A percentile compares a stretch with the other conserved stretches of the same genome.
Evolutionary conservation across 2,888 invertebrate genomes (phyloP).

Genomic region (Cephus pulcher): DNA sequence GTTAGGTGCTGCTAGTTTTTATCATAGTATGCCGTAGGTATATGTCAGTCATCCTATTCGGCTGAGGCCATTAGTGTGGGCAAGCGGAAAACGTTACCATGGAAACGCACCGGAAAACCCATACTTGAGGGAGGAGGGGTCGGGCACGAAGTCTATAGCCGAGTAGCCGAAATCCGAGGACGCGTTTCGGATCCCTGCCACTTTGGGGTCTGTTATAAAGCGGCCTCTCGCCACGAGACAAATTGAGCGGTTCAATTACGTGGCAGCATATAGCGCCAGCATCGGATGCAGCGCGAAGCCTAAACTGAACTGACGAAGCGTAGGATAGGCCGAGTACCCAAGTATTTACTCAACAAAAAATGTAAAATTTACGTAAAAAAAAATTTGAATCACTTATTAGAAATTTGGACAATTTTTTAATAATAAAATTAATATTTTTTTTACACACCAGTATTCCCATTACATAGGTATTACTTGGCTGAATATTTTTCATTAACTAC

Average conservation of each 20-base stretch:
- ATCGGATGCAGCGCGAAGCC: not conserved
- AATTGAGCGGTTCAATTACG: not conserved
- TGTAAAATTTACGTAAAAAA: too few relatives aligned
- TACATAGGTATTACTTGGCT: too few relatives aligned
- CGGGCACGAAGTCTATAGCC: not conserved
- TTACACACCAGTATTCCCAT: too few relatives aligned
- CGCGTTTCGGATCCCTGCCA: not conserved
- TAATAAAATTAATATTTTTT: too few relatives aligned
- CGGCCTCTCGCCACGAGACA: not conserved
- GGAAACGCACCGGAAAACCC: constrained; percentile 4
- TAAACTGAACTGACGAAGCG: not conserved
- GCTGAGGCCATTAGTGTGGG: not conserved
- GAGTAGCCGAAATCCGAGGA: constrained; percentile 4
- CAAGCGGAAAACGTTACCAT: constrained; percentile 1
- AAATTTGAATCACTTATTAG: too few relatives aligned
- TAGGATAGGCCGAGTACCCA: not conserved
- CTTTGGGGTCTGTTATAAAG: not conserved
- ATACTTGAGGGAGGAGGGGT: not conserved
- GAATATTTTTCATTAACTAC: too few relatives aligned
- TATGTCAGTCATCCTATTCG: not conserved
- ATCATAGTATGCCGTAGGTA: not conserved
- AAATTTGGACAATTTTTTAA: too few relatives aligned
- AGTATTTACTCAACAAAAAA: too few relatives aligned
- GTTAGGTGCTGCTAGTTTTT: not conserved
- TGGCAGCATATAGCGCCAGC: not conserved